Base-by-base conservation (phyloP, 2,113 vertebrate species). In the Erythrocercus mccallii region DNA sequence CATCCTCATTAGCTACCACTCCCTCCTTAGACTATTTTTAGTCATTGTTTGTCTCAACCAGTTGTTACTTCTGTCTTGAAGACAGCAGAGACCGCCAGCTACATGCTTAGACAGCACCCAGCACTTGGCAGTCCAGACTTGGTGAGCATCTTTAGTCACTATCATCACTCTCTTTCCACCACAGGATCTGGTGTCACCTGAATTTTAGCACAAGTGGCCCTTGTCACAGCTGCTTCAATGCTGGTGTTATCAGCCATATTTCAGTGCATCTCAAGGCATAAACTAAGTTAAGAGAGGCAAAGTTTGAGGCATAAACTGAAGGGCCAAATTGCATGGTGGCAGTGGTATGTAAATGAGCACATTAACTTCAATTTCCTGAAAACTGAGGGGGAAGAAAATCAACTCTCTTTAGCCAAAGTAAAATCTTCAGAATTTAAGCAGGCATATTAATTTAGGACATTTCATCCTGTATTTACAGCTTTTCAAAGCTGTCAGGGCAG, bases 11-110 rank as follows among this genome's bases (percentile, higher is more conserved):
- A 93, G 47, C 47, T 94, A 42, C 81, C 1, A 5, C 68, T 95
- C 84, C 70, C 60, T 82, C 58, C 64, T 77, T 66, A 21, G 21
- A 38, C 78, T 94, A 85, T 92, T 92, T 95, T 93, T 83, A 86
- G 90, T 56, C 58, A 7, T 72, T 93, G 20, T 91, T 95, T 95
- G 50, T 93, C 62, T 90, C 71, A 51, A 23, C 53, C 15, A 40
- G 74, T 93, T 90, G 89, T 76, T 91, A 47, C 57, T 80, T 88
- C 54, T 92, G 0, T 70, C 74, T 70, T 57, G 54, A 47, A 93
- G 94, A 72, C 65, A 74, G 54, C 10, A 53, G 44, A 53, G 62
- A 60, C 38, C 81, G 79, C 88, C 92, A 92, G 76, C 74, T 95
- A 40, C 64, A 1, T 88, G 90, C 91, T 92, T 86, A 65, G 85